Conservation (phyloP, 2,888 invertebrate genomes). For the Heterodera filipjevi region DNA sequence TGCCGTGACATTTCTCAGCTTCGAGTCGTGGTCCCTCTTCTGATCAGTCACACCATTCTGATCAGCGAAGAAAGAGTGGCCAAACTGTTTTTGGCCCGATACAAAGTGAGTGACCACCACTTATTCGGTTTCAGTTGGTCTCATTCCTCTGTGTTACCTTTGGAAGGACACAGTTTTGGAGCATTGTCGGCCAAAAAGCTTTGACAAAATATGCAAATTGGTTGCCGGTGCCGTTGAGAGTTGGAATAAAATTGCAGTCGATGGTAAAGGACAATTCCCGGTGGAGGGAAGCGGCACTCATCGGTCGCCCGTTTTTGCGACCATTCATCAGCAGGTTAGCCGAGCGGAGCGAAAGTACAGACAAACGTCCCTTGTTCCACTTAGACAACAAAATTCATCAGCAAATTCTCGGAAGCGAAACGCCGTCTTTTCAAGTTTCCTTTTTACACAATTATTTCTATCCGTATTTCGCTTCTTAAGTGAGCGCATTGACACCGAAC, state of each 20-base stretch:
- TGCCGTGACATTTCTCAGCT: constrained; percentile 78
- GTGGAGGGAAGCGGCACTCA: not conserved
- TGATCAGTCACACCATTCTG: constrained; percentile 80
- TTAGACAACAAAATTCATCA: constrained; percentile 85
- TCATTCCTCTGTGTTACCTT: not conserved
- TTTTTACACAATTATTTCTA: not conserved
- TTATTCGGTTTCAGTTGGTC: not conserved
- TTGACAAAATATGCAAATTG: constrained; percentile 17
- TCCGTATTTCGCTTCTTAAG: constrained; percentile 23
- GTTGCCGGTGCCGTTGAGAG: not conserved
- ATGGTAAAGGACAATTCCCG: not conserved
- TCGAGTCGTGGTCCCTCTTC: constrained; percentile 45
- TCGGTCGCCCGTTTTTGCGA: constrained; percentile 38
- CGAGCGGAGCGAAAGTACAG: no score
- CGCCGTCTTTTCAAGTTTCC: constrained; percentile 77
- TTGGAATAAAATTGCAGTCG: not conserved
- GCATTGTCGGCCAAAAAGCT: constrained; percentile 73
- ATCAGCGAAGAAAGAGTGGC: constrained; percentile 90
- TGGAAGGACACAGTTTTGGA: constrained; percentile 71
- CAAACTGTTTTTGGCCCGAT: constrained; percentile 69
- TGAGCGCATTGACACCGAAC: constrained; percentile 83
- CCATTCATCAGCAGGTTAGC: constrained; percentile 62
- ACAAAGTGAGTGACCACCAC: constrained; percentile 59
- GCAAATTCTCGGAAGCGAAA: constrained; percentile 85
- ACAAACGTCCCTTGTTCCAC: not conserved